phyloP scores from a whole-genome alignment of 2,113 vertebrate species.

The Dolichallabes microphthalmus region DNA sequence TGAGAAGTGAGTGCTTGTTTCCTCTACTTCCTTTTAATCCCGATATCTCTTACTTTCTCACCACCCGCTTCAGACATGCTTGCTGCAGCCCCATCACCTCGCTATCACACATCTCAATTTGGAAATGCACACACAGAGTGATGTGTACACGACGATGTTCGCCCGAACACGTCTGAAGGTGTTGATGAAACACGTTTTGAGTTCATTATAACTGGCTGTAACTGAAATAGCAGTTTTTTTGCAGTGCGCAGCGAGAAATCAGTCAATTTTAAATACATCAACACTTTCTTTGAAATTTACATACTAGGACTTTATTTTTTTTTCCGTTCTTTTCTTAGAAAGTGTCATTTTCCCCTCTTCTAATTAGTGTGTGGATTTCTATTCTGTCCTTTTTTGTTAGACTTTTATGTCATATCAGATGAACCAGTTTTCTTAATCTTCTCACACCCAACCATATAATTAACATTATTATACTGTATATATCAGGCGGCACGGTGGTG shows the following conservation, averaged over 20 bases:
- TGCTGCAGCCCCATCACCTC: slow-evolving; percentile 18
- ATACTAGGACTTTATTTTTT: neutral
- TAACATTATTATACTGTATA: neutral
- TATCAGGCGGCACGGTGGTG: too few relatives aligned
- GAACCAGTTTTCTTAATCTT: neutral
- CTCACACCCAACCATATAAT: neutral
- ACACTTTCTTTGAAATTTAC: slow-evolving; percentile 5
- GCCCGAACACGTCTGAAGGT: slow-evolving; percentile 50
- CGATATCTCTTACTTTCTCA: slow-evolving; percentile 39
- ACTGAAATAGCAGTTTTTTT: slow-evolving; percentile 43
- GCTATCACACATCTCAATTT: slow-evolving; percentile 46
- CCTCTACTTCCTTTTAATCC: slow-evolving; percentile 42
- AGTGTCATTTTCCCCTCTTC: neutral
- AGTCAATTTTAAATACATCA: slow-evolving; percentile 7
- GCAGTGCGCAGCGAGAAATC: slow-evolving; percentile 18
- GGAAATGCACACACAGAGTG: slow-evolving; percentile 16
- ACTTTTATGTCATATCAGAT: neutral
- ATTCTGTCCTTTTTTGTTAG: neutral
- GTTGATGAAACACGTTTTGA: slow-evolving; percentile 62
- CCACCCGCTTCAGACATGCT: slow-evolving; percentile 28
- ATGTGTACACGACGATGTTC: neutral
- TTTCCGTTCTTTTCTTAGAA: neutral
- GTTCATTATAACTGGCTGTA: slow-evolving; percentile 34
- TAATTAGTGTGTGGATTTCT: neutral
- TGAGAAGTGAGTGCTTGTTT: slow-evolving; percentile 26